Base-by-base conservation (phyloP, 1,140 invertebrate genomes). In the Drosophila serrata region DNA sequence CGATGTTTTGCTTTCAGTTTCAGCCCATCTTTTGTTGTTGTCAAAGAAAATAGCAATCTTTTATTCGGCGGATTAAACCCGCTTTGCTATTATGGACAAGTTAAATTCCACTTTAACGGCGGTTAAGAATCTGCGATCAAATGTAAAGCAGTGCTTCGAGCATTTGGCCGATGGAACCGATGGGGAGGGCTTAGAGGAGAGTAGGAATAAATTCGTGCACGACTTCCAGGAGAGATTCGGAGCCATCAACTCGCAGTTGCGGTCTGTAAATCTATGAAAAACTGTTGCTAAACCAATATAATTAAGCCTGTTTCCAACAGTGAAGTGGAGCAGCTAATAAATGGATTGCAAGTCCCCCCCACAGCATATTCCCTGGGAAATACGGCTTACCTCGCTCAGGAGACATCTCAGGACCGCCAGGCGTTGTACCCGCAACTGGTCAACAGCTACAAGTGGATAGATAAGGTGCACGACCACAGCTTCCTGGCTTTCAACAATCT, bases 371-470 rank as follows among this genome's bases (percentile, higher is more conserved):
- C 94, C 79, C 93, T 98, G 37, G 97, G 96, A 1, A 98, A 97
- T 81, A 97, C 97, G 12, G 95, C 95, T 15, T 96, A 95, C 88
- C 93, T 98, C 13, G 97, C 95, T 72, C 97, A 98, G 93, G 97
- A 98, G 93, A 97, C 96, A 0, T 96, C 96, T 1, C 95, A 96
- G 92, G 97, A 98, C 77, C 94, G 97, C 31, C 96, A 98, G 91
- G 95, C 96, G n/a, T 91, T 98, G 7, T 98, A 98, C 91, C 95
- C 96, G 15, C 97, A 97, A 84, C 92, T 98, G 17, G 96, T 98
- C 0, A 97, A 97, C 85, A 96, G 96, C 90, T 98, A 98, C 91
- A 98, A 97, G 93, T 98, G 97, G 97, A 97, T 96, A 8, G 97
- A 98, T 82, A 98, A 98, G 93, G 94, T 96, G 57, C 96, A 97